Base-by-base conservation (phyloP, 30 jellyfish, hydroid and myxozoan species). In the Aurelia aurita region DNA sequence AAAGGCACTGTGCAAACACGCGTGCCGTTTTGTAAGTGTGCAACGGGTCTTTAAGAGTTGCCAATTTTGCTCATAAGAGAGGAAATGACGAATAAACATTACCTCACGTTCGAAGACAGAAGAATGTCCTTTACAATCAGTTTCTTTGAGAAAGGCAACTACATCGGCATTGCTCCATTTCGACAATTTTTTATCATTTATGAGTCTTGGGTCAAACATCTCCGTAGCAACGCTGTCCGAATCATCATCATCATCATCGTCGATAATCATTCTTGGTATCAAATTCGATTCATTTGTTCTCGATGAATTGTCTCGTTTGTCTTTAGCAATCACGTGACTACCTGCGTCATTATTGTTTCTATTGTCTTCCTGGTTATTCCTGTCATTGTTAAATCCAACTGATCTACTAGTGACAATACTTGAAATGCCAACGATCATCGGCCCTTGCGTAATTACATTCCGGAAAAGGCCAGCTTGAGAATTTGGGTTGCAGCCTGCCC, bases 151-250 rank as follows among this genome's bases (percentile, higher is more conserved):
- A 66, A 73, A 84, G 8, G 80, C 55, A n/a, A 69, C 78, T 46
- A 90, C 97, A 20, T 90, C 90, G 7, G 49, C 81, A 59, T 70
- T 79, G 9, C 90, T 82, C 97, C 97, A 90, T 32, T 82, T 58
- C 9, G 96, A 77, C 5, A 85, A 75, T 10, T 31, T 47, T 25
- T 55, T 66, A 19, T 32, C 58, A 28, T 49, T 47, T 8, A 77
- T 58, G 34, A n/a, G 34, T 21, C 31, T 15, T 14, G 69, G 78
- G 35, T 78, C 82, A 44, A 78, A 43, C 53, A 62, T 23, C 27
- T 16, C 34, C 44, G 28, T 25, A 16, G 46, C 19, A 16, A 7
- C 23, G 10, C 20, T 59, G 16, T 47, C 71, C 18, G 59, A n/a
- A 32, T 18, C 26, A 26, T 14, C 86, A 47, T 49, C 53, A 19